Percentiles rank a stretch among this genome's conserved stretches.
phyloP scores from a whole-genome alignment of 2,797 vertebrate genomes.

The Falco naumanni region DNA sequence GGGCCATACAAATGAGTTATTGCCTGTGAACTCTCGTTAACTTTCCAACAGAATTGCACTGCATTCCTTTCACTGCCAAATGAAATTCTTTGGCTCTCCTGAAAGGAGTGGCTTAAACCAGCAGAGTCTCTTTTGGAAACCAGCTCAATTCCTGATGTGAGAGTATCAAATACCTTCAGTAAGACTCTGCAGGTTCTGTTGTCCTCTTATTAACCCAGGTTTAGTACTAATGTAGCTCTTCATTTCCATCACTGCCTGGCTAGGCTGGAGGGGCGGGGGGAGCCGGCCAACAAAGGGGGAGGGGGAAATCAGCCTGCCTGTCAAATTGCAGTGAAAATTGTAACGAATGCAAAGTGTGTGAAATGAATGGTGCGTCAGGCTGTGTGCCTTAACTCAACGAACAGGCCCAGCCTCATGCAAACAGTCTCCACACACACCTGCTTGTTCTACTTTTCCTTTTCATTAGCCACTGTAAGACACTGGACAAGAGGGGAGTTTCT shows the following conservation, averaged over 20 bases:
- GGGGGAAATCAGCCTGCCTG: not conserved
- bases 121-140: not conserved
- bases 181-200: not conserved
- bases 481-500: not conserved
- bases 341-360: not conserved
- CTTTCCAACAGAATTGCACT: not conserved
- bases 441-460: not conserved
- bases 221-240: not conserved
- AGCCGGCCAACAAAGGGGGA: not conserved
- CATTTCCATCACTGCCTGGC: not conserved
- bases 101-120: not conserved
- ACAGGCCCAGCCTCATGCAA: not conserved
- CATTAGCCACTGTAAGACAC: not conserved
- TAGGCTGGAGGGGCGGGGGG: not conserved
- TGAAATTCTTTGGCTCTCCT: not conserved
- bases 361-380: not conserved
- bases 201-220: not conserved
- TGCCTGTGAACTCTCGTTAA: not conserved
- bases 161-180: not conserved
- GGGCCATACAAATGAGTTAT: not conserved
- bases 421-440: not conserved
- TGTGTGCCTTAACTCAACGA: not conserved
- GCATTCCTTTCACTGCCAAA: not conserved
- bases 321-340: not conserved
- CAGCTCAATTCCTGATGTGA: not conserved